Evolutionary conservation across 2,797 vertebrate genomes (phyloP).

Genomic region (Cynopterus sphinx): DNA sequence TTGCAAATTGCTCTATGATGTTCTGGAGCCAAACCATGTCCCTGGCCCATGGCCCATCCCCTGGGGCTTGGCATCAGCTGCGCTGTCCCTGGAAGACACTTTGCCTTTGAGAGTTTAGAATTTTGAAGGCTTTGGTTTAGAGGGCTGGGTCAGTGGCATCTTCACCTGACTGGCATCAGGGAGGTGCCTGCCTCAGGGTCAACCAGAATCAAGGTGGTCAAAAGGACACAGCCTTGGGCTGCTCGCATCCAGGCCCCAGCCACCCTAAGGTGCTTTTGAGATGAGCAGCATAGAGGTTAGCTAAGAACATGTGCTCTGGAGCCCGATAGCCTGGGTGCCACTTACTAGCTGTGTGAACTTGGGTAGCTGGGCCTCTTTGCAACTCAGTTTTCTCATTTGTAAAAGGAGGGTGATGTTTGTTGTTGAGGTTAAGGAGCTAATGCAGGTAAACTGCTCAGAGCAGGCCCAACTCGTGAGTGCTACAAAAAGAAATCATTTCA

Average conservation of each 20-base stretch:
- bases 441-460: not conserved
- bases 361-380: not conserved
- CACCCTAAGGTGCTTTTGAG: not conserved
- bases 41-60: slow-evolving; percentile 49
- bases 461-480: not conserved
- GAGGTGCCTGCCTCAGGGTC: not conserved
- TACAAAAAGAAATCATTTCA: not conserved
- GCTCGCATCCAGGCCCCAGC: not conserved
- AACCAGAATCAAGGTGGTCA: not conserved
- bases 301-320: not conserved
- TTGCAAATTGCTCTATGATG: slow-evolving; percentile 30
- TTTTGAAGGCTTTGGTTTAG: not conserved
- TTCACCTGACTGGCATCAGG: not conserved
- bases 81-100: slow-evolving; percentile 52
- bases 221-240: not conserved
- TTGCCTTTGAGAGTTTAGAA: slow-evolving; percentile 5
- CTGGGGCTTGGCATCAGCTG: not conserved
- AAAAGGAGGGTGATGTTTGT: accelerated
- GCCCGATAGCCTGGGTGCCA: not conserved
- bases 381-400: not conserved
- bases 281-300: accelerated
- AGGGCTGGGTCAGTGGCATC: not conserved
- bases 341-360: not conserved
- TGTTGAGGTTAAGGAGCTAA: not conserved
- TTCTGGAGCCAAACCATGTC: slow-evolving; percentile 71